Evolutionary conservation across 2,888 invertebrate species (phyloP), one percentile per base, ranked within the genome.

Genomic region (Lucinisca nassula): DNA sequence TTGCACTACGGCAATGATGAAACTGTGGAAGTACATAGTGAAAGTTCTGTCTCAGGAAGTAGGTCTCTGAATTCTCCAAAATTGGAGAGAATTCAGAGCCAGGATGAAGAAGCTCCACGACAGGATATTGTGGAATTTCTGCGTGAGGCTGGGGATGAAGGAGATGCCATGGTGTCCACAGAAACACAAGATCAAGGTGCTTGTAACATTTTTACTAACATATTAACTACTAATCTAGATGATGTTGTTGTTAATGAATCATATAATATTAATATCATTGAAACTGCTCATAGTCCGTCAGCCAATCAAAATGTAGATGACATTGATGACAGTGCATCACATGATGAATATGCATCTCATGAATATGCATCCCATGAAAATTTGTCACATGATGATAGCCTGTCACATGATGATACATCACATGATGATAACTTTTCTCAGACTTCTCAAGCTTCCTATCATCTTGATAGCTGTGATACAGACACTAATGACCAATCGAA

Each of bases 271-370:
- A 87, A 86, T 89, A 85, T 87, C 87, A 89, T 89, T 88, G 91
- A 90, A 86, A 89, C 91, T 87, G 85, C 90, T 85, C 85, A 87
- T 87, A 87, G 79, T 85, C 87, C 91, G 93, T 94, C 95, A 94
- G 95, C 95, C 94, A 95, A 95, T 95, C 95, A 95, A 95, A 95
- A 95, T 95, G 95, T 94, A 93, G 93, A 94, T 95, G 95, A 95
- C 95, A 95, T 92, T 94, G 95, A 95, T 92, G 93, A 92, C 82
- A 91, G 86, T 85, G 88, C 82, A 74, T 91, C 92, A 74, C 78
- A 84, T 55, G 79, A 74, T 67, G 67, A 67, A 35, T 67, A 67
- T 67, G 67, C 67, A 67, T 67, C 67, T 35, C 45, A 45, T 45
- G 45, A 45, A 45, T 45, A 45, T 45, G 45, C 45, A 45, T 45